Evolutionary conservation across 2,113 vertebrate genomes (phyloP), one percentile per base, ranked within the genome.

Genomic region (Callocephalon fimbriatum): DNA sequence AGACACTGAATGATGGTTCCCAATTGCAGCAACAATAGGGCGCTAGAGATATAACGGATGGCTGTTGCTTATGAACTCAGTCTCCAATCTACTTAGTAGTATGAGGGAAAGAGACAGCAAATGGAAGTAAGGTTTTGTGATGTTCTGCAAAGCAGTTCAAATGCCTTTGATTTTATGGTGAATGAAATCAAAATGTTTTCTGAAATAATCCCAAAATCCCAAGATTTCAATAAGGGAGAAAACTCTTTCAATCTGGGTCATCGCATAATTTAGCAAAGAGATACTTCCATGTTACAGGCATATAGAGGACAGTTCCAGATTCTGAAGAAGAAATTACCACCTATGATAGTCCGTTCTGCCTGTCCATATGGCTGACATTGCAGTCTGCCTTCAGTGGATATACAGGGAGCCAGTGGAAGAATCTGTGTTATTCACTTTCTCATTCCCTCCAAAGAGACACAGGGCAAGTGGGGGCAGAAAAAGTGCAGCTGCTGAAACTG

Each of bases 1-100:
- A 66, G 48, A 47, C 4, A 37, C 3, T n/a, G 40, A 48, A 67
- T 71, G 10, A 47, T 27, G 17, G 15, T 51, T 93, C 32, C 56
- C 16, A 85, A 2, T 19, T 47, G 17, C 1, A 0, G 35, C 18
- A 86, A 20, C 3, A 0, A n/a, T 65, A 40, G 11, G 6, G 3
- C 1, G 2, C 26, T 61, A 59, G 44, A 73, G 25, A 23, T 9
- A 14, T 22, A 88, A 65, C 35, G 8, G 26, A 74, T 56, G 21
- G 8, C 5, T 66, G 26, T 17, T 61, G 22, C 25, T 72, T 68
- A 47, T 61, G 56, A 66, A 70, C 20, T 31, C 14, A 21, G n/a
- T 22, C 26, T 77, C 6, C 29, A 40, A 37, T 19, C 35, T 67
- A 27, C 4, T 77, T 44, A 65, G 10, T 15, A 63, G 15, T 7